Base-by-base conservation (phyloP, 2,113 vertebrate genomes). In the Microcebus jonahi region DNA sequence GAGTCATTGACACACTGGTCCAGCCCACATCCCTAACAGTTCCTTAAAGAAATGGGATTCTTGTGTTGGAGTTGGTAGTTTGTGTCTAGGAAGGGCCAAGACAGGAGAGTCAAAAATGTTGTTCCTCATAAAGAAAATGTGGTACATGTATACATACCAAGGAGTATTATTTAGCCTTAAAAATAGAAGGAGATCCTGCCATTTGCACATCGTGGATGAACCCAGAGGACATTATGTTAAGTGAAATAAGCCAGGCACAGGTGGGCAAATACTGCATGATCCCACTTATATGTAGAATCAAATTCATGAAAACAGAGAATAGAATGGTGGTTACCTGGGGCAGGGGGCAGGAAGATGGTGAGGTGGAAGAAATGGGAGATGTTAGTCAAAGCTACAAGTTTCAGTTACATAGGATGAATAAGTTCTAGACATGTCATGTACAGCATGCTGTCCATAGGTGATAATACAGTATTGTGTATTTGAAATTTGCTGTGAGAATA, bases 261-360 rank as follows among this genome's bases (percentile, higher is more conserved):
- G 70, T 39, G 45, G 57, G 18, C 29, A 53, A 39, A 67, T 48
- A 57, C 21, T 71, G 11, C 31, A 45, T 59, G 31, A 36, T 29
- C 10, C n/a, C 23, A 48, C 20, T 61, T 83, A 29, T 36, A 50
- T 36, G 67, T 71, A 31, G 27, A 86, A 55, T 67, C 29, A 57
- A 45, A 59, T 80, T 48, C 15, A 5, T 70, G 14, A 17, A 59
- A 36, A 80, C 36, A 36, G 34, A 59, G 42, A 65, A 27, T 59
- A 57, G 36, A 61, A 76, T 67, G 6, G 20, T 70, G 31, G 23
- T 76, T 53, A 7, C 70, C 18, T 25, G 31, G 71, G 6, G 1
- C 14, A 9, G 12, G 6, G 36, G 23, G 0, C 6, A 10, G 45
- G 31, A 6, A 14, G 6, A 15, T 55, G 17, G 63, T 31, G 6